phyloP scores from a whole-genome alignment of 92 coral and sea anemone species.

The Epizoanthus scotinus region DNA sequence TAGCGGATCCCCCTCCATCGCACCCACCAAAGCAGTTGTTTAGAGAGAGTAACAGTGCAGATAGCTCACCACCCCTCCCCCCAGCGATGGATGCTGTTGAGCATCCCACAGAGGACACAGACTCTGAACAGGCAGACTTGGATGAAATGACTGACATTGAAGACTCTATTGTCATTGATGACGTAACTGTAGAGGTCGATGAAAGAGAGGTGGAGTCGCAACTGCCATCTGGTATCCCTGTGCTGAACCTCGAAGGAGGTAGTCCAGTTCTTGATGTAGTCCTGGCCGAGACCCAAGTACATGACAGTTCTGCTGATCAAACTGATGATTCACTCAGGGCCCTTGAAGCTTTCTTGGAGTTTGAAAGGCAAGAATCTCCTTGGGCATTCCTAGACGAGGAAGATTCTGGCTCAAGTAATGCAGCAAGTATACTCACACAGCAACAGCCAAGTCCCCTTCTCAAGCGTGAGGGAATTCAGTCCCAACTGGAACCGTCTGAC shows the following conservation, averaged over 20 bases:
- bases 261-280: neutral
- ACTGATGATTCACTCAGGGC: conserved; percentile 10
- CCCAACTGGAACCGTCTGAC: neutral
- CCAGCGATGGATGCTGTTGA: conserved; percentile 7
- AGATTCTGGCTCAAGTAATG: conserved; percentile 27
- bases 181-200: neutral
- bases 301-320: neutral
- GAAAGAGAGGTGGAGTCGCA: neutral
- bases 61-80: conserved; percentile 14
- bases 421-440: neutral
- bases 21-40: neutral
- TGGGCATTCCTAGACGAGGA: conserved; percentile 42
- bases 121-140: conserved; percentile 58
- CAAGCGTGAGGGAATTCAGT: neutral
- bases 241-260: neutral
- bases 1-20: neutral
- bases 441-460: neutral
- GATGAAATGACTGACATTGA: conserved; percentile 64
- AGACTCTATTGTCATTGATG: conserved; percentile 45
- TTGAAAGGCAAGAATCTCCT: conserved; percentile 37
- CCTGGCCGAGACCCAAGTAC: neutral
- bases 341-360: conserved; percentile 38
- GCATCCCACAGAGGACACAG: conserved; percentile 9
- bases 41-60: neutral
- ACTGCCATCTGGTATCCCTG: neutral